These are phyloP conservation scores for Sandelia bainsii DNA, from an alignment of 2,797 vertebrate genomes.

Conservation along the genomic window DNA sequence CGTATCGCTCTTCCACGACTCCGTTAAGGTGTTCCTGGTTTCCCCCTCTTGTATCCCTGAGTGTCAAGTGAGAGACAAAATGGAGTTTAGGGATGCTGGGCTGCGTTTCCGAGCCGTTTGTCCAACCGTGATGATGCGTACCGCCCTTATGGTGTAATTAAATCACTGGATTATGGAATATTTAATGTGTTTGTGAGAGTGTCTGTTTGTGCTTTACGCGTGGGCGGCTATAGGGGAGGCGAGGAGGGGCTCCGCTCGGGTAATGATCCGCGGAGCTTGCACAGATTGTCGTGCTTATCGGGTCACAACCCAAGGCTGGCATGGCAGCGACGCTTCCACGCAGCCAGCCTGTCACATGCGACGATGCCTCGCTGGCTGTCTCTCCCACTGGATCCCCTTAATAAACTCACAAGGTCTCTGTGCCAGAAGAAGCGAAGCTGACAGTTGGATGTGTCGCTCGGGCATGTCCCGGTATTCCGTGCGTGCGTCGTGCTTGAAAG, in stretches of 20 bases:
- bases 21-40: slow-evolving; percentile 60
- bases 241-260: slow-evolving; percentile 48
- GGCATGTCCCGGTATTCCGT: slow-evolving; percentile 79
- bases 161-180: slow-evolving; percentile 64
- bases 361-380: slow-evolving; percentile 39
- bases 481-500: slow-evolving; percentile 56
- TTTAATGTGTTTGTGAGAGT: slow-evolving; percentile 61
- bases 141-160: slow-evolving; percentile 49
- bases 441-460: slow-evolving; percentile 69
- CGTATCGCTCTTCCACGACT: slow-evolving; percentile 39
- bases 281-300: slow-evolving; percentile 64
- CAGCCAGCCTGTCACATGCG: slow-evolving; percentile 65
- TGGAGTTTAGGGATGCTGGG: slow-evolving; percentile 62
- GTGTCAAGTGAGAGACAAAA: slow-evolving; percentile 68
- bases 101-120: slow-evolving; percentile 38
- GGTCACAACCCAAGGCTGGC: slow-evolving; percentile 57
- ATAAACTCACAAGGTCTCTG: slow-evolving; percentile 67
- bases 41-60: slow-evolving; percentile 49
- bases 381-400: slow-evolving; percentile 45
- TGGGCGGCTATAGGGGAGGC: slow-evolving; percentile 56
- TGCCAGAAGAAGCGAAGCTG: slow-evolving; percentile 71
- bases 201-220: slow-evolving; percentile 53
- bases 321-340: slow-evolving; percentile 38
- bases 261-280: slow-evolving; percentile 52
- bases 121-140: slow-evolving; percentile 29